Evolutionary conservation across 2,113 vertebrate species (phyloP).

Genomic region (Lasiurus borealis): DNA sequence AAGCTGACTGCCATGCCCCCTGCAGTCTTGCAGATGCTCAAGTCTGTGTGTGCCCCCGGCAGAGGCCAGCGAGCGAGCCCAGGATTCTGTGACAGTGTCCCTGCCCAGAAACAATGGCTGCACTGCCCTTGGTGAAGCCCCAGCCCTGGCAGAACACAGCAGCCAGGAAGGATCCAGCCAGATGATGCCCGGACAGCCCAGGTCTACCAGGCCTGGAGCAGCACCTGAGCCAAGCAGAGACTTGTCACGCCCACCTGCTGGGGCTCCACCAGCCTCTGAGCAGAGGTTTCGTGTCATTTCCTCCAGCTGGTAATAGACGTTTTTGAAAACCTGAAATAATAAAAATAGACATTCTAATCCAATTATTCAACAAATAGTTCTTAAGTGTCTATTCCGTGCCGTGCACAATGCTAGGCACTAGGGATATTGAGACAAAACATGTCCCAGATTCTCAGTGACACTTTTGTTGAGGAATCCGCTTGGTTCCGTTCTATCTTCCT

Average conservation of each 20-base stretch:
- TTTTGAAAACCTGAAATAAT: not conserved
- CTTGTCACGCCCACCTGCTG: not conserved
- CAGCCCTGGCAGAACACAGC: conserved; percentile 53
- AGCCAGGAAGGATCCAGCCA: conserved; percentile 72
- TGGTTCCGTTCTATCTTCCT: not conserved
- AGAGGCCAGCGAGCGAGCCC: conserved; percentile 86
- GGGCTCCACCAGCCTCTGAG: not conserved
- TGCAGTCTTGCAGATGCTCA: conserved; percentile 94
- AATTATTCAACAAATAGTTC: not conserved
- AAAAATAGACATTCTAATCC: not conserved
- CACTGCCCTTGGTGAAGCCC: not conserved
- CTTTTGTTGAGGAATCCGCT: not conserved
- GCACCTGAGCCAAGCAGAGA: not conserved
- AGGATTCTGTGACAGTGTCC: conserved; percentile 68
- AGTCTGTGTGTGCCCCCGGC: conserved; percentile 94
- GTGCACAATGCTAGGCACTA: not conserved
- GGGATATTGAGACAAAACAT: not conserved
- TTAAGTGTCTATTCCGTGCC: not conserved
- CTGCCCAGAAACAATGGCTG: conserved; percentile 76
- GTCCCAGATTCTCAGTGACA: not conserved
- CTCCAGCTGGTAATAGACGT: not conserved
- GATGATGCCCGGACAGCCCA: conserved; percentile 77
- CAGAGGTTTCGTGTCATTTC: not conserved
- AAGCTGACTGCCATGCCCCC: conserved; percentile 96
- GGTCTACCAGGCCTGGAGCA: conserved; percentile 64